These are phyloP conservation scores for human DNA, from an alignment of 2,113 vertebrate species.

Conservation along the genomic window DNA sequence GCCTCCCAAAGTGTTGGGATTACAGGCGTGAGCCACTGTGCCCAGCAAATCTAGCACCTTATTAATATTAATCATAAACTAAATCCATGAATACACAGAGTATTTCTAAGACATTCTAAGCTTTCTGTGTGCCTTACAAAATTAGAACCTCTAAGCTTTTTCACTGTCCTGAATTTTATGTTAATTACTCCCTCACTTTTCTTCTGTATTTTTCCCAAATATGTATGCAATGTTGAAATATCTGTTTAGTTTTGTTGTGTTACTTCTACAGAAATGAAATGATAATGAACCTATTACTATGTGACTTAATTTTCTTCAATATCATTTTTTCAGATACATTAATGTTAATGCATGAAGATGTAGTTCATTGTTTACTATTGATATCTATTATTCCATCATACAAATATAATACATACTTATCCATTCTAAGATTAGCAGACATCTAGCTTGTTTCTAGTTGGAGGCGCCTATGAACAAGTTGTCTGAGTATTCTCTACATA, in stretches of 20 bases:
- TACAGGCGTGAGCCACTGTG: neutral
- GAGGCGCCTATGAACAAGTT: neutral
- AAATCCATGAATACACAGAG: neutral
- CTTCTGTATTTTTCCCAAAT: neutral
- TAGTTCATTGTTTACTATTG: neutral
- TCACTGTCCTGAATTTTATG: neutral
- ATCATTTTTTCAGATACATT: neutral
- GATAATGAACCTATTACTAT: neutral
- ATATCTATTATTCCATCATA: neutral
- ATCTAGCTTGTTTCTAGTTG: neutral
- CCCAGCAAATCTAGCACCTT: neutral
- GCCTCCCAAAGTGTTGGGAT: too few species aligned
- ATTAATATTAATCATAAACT: neutral
- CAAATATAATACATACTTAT: neutral
- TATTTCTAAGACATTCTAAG: neutral
- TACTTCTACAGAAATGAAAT: neutral
- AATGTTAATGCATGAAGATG: neutral
- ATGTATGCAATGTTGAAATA: neutral
- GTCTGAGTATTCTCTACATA: neutral
- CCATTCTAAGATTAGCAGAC: neutral
- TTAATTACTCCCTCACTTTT: neutral
- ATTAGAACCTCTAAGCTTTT: neutral
- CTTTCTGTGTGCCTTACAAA: neutral
- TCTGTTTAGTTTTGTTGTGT: neutral
- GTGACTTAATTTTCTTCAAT: neutral